Evolutionary conservation across 2,113 vertebrate genomes (phyloP).

Genomic region (Pogona vitticeps): DNA sequence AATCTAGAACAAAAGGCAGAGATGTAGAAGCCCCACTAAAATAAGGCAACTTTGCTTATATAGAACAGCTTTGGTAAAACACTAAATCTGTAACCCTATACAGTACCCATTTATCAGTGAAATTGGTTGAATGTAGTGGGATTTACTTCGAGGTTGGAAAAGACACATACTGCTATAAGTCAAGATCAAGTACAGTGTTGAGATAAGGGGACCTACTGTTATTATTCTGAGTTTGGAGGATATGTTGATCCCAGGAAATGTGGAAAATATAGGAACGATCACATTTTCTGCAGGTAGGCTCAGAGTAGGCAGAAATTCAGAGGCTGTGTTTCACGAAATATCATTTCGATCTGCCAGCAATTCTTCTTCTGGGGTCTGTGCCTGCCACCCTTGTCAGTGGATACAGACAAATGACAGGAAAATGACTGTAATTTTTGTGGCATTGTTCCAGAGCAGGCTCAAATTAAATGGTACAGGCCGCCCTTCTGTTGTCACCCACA

Average conservation of each 20-base stretch:
- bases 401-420: neutral
- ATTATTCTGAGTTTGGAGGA: neutral
- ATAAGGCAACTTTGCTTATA: too few relatives aligned
- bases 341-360: neutral
- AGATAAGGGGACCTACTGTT: neutral
- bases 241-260: neutral
- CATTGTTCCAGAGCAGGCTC: slow-evolving; percentile 10
- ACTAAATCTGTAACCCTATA: neutral
- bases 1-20: too few relatives aligned
- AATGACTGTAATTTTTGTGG: slow-evolving; percentile 1
- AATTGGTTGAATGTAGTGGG: neutral
- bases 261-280: neutral
- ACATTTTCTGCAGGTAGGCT: neutral
- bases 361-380: neutral
- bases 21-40: too few relatives aligned
- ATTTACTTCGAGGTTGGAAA: neutral
- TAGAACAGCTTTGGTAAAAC: neutral
- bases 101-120: neutral
- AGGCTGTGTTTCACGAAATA: neutral
- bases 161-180: neutral
- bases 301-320: slow-evolving; percentile 3
- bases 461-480: slow-evolving; percentile 23
- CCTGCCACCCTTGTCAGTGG: neutral
- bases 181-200: neutral
- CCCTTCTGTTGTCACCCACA: slow-evolving; percentile 11